Evolutionary conservation across 2,797 vertebrate genomes (phyloP), one percentile per base, ranked within the genome.

Genomic region (Pseudochirops corinnae): DNA sequence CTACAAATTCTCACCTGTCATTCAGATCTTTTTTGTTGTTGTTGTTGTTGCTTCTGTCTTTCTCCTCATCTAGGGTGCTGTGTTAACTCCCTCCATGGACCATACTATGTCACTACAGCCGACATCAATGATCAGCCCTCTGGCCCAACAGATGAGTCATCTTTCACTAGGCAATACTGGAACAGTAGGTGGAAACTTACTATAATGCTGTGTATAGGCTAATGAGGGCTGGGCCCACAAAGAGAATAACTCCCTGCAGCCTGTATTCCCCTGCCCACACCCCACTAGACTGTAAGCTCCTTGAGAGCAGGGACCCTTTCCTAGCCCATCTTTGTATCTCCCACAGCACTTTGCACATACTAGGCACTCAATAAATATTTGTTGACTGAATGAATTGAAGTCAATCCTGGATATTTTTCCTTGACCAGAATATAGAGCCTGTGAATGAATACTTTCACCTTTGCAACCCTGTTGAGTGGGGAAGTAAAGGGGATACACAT

Each of bases 81-180:
- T 99, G 98, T 98, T 99, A 99, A 99, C 99, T 97, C 99, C 99
- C 98, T 99, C 99, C 97, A 99, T 99, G 99, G 99, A 99, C 98
- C 99, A 99, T 92, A 99, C 99, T 94, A 99, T 99, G 99, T 99
- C 99, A 99, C 99, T 99, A 99, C 99, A 99, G 98, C 99, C 99
- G 9, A 97, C 99, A 4, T 99, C 99, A 0, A 99, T 99, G 99
- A 99, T 99, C 98, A 98, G 98, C 97, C 99, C 99, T 55, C 98
- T 99, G 97, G 97, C 99, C 74, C 99, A 99, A 99, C 99, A 99
- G 98, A 99, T 99, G 99, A 99, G 99, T 99, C 99, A 99, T 97
- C 99, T 99, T 97, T 99, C 99, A 90, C 97, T 99, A 98, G 99
- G 99, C 98, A 99, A 98, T 98, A 99, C 99, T 98, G 99, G 99